These are phyloP conservation scores for Decapterus maruadsi DNA, from an alignment of 2,797 vertebrate genomes.

Conservation along the genomic window DNA sequence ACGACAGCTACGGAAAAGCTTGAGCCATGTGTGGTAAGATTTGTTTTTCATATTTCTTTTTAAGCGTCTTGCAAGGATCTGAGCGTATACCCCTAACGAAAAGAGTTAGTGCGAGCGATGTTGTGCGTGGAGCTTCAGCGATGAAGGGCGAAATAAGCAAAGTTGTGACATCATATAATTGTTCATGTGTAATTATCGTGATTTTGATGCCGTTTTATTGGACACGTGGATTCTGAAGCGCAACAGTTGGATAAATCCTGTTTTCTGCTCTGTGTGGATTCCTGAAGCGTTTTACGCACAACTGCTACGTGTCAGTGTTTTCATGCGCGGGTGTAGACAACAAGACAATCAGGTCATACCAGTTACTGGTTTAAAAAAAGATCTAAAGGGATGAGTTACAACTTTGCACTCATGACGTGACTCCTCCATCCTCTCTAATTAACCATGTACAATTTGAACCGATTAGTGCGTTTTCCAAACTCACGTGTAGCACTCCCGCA, in stretches of 20 bases:
- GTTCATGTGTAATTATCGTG: fast-evolving
- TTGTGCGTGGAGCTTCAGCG: too few species aligned
- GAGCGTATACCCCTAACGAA: background rate
- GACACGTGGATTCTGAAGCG: too few species aligned
- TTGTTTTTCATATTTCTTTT: background rate
- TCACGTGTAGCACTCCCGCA: background rate
- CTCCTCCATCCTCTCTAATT: background rate
- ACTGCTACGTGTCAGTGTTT: constrained; percentile 77
- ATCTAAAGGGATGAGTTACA: too few species aligned
- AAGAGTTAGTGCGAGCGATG: background rate
- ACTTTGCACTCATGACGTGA: fast-evolving
- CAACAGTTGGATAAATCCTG: background rate
- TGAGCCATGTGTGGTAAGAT: constrained; percentile 86
- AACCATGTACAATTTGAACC: background rate
- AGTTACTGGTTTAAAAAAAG: background rate
- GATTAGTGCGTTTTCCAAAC: background rate
- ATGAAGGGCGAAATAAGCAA: background rate
- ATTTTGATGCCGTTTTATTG: background rate
- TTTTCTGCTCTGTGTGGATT: constrained; percentile 8
- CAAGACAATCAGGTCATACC: background rate
- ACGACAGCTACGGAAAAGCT: constrained; percentile 12
- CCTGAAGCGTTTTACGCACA: constrained; percentile 11
- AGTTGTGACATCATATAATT: background rate
- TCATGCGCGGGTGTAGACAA: background rate
- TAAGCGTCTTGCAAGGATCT: background rate